Conservation (phyloP, 2,888 invertebrate genomes). For the Sinopyrophorus schimmeli region DNA sequence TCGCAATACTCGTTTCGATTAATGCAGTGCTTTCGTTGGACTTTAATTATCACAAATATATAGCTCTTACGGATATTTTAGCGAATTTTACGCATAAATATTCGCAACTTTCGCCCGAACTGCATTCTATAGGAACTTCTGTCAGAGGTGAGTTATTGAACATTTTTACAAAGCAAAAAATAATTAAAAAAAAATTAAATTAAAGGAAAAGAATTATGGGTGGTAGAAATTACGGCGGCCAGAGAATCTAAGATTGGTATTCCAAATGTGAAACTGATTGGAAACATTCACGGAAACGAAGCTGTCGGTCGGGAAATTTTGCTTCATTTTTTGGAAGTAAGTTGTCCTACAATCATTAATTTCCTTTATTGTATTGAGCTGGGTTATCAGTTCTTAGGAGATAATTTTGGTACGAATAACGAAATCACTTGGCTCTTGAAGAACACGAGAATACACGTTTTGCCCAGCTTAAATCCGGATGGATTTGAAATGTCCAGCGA, state of each 20-base stretch:
- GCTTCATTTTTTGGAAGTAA: constrained; percentile 60
- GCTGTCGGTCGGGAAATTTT: constrained; percentile 69
- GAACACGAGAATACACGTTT: constrained; percentile 70
- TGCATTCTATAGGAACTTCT: constrained; percentile 64
- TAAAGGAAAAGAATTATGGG: constrained; percentile 62
- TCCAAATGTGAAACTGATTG: constrained; percentile 73
- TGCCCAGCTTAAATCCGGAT: constrained; percentile 78
- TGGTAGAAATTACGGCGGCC: constrained; percentile 58
- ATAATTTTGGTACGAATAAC: constrained; percentile 54
- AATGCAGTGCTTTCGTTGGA: constrained; percentile 33
- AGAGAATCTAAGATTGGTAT: constrained; percentile 51
- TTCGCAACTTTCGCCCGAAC: constrained; percentile 48
- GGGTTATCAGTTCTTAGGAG: constrained; percentile 54
- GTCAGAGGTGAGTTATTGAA: constrained; percentile 53
- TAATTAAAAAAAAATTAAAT: too few species aligned
- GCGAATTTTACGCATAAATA: constrained; percentile 48
- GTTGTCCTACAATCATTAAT: background rate
- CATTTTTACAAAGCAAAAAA: too few species aligned
- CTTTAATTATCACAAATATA: constrained; percentile 56
- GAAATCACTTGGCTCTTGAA: constrained; percentile 64
- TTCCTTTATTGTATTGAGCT: too few species aligned
- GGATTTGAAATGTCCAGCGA: constrained; percentile 59
- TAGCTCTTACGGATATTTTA: constrained; percentile 52
- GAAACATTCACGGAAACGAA: constrained; percentile 76
- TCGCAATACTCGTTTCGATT: background rate